Base-by-base conservation (phyloP, 2,113 vertebrate species). In the Cavia porcellus region DNA sequence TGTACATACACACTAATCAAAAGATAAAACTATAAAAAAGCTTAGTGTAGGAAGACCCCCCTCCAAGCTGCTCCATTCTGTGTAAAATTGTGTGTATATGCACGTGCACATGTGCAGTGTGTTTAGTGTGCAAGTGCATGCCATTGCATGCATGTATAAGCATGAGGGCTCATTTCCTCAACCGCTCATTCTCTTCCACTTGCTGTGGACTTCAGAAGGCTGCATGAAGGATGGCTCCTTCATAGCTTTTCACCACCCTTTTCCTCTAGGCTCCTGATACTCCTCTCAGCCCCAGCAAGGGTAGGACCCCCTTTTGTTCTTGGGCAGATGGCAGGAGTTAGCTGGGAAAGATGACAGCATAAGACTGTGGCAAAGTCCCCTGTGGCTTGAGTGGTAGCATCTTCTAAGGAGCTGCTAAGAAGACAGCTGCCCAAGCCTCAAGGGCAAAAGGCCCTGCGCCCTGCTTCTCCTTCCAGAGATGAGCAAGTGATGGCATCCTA, bases 21-120 rank as follows among this genome's bases (percentile, higher is more conserved):
- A 77, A 30, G 42, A 47, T 28, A 77, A 30, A 75, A 47, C 25
- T 77, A 47, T 47, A 47, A 77, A 45, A 77, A 25, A 50, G 28
- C 17, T 30, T 77, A 22, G 11, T 20, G 38, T 62, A 45, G 85
- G 83, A 84, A 92, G 52, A 72, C 72, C 12, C n/a, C 12, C 5
- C 5, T 4, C 45, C 28, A 12, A 24, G 50, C 47, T 30, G 42
- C 28, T 1, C 7, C 19, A 15, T 22, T 32, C 77, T 35, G 14
- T 42, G 45, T 59, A n/a, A 74, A 79, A 28, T 20, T 25, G 19
- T 20, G 17, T 22, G 30, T 32, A 7, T 22, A 11, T 25, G 30
- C 17, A 1, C 4, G 30, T 19, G 4, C 6, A n/a, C 20, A 20
- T 12, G 32, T 1, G 2, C 5, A 8, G 45, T 25, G 62, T 28